Evolutionary conservation across 2,797 vertebrate species (phyloP), one percentile per base, ranked within the genome.

Genomic region (Hydrocynus forskahlii): DNA sequence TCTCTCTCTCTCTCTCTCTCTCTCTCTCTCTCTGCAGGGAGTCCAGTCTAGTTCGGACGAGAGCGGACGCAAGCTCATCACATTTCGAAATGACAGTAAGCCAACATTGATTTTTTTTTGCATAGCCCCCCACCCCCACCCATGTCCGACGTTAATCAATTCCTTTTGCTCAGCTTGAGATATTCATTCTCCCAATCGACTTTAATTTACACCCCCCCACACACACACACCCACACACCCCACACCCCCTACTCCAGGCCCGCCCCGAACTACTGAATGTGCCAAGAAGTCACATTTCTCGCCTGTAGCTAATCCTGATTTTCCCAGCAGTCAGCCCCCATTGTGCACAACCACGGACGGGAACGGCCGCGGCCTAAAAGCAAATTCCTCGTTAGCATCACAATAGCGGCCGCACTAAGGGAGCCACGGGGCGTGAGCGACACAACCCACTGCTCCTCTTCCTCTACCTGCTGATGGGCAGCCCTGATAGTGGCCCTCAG

Each of bases 21-120:
- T 72, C 7, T 75, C 63, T 73, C 7, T 68, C 62, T 78, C n/a
- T 68, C 19, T 70, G n/a, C 70, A 90, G 89, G 88, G 76, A 71
- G 52, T 80, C 10, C 85, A 83, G 80, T 84, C 87, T 29, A 85
- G 80, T 76, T 76, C 84, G 19, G 93, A 94, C 6, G 92, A 91
- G 73, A 86, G 54, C 71, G 82, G 88, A 52, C 91, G 90, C 63
- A 91, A 87, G 88, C 73, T 90, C 25, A 85, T 94, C 84, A 92
- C 89, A 72, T 91, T 94, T 85, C 90, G 91, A 83, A 85, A 89
- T 1, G 94, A 95, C 89, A 95, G 94, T 95, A 89, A 94, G 94
- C 87, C 19, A 48, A 13, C 25, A 1, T 43, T n/a, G 70, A 29
- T 40, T 70, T 55, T 29, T 29, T 29, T 29, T 29, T 29, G 29